phyloP scores from a whole-genome alignment of 2,888 invertebrate genomes.

The Scaptomyza flava region DNA sequence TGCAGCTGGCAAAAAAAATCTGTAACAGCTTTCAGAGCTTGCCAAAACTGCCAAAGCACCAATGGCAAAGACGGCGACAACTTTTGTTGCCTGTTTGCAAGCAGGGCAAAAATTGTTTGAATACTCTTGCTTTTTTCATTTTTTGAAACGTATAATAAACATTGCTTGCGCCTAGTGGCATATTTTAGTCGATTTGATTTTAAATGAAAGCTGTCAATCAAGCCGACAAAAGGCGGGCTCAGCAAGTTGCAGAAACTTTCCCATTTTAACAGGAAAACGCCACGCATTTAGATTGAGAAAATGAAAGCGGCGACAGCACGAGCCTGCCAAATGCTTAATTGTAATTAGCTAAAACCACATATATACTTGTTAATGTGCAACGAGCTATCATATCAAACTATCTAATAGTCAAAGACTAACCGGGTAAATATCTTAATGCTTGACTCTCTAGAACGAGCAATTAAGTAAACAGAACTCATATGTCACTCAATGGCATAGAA shows the following conservation, averaged over 20 bases:
- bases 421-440: constrained; percentile 25
- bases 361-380: not conserved
- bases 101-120: constrained; percentile 55
- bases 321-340: constrained; percentile 37
- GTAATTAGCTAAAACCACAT: constrained; percentile 33
- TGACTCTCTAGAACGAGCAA: constrained; percentile 32
- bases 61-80: constrained; percentile 31
- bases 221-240: constrained; percentile 62
- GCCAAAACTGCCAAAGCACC: constrained; percentile 26
- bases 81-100: constrained; percentile 34
- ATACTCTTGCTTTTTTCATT: constrained; percentile 57
- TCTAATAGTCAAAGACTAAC: constrained; percentile 2
- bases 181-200: constrained; percentile 73
- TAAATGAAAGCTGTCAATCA: constrained; percentile 83
- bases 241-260: constrained; percentile 60
- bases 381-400: not conserved
- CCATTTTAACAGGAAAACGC: constrained; percentile 74
- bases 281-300: constrained; percentile 57
- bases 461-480: constrained; percentile 39
- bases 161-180: constrained; percentile 39
- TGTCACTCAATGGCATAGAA: constrained; percentile 52
- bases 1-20: constrained; percentile 14
- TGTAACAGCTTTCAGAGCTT: constrained; percentile 58
- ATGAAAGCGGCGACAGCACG: constrained; percentile 69
- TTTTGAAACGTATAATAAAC: constrained; percentile 29